Evolutionary conservation across 2,888 invertebrate genomes (phyloP), one percentile per base, ranked within the genome.

Genomic region (Brachylomia viminalis): DNA sequence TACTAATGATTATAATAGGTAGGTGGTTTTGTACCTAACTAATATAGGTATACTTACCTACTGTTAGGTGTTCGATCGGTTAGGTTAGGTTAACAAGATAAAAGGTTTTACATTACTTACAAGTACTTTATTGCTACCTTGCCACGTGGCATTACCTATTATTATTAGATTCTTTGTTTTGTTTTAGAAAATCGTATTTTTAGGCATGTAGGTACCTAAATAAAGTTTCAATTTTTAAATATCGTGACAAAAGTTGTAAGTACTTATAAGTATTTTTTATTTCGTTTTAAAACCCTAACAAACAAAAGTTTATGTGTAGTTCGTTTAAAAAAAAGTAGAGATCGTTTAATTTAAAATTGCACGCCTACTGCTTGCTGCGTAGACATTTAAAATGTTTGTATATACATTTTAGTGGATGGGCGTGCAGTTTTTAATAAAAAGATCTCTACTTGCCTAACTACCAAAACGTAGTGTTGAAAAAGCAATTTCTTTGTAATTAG

Each of bases 1-100:
- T n/a, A n/a, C 66, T 82, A 83, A 78, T 83, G 27, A 74, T 62
- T 68, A 49, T 82, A 73, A 85, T 83, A 77, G 68, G 54, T 61
- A 81, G 65, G 75, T 82, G 73, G 33, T n/a, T 69, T 56, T 38
- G 17, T 69, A 49, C 11, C 15, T 70, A 71, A 47, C n/a, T 33
- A 33, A 42, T 42, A 42, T 10, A 38, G 6, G 23, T n/a, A n/a
- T 23, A 23, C 49, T 0, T 70, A 58, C 38, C 49, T 70, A 42
- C 13, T 38, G 4, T 42, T 64, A 58, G 13, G 8, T 66, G 54
- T 68, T 42, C 52, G 2, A 2, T n/a, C 8, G 10, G 0, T 56
- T 27, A 27, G 15, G 27, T 56, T 56, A 27, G 27, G 27, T 56
- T 56, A 27, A 17, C 17, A 2, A 56, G 27, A 27, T 1, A 30